Conservation (phyloP, 2,113 vertebrate species). For the Dipodomys stephensi region DNA sequence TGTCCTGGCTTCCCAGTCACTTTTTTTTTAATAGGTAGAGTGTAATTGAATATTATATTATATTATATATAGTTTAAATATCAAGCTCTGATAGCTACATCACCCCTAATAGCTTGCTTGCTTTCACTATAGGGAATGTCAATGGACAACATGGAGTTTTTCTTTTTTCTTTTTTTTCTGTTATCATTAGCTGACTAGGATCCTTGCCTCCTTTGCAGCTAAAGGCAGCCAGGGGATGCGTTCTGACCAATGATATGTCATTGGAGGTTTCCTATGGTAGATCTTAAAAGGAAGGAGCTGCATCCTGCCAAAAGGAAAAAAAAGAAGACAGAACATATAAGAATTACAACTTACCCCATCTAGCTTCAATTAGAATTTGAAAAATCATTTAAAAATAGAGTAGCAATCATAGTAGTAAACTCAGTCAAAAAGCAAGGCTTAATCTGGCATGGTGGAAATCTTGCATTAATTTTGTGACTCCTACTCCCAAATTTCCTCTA, state of each 20-base stretch:
- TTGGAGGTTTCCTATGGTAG: not conserved
- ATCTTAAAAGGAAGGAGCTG: not conserved
- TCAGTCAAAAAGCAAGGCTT: not conserved
- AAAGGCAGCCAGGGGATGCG: not conserved
- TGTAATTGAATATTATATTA: not conserved
- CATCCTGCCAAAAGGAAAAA: not conserved
- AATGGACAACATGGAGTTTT: not conserved
- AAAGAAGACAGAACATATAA: too few species aligned
- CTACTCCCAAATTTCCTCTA: not conserved
- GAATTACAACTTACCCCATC: not conserved
- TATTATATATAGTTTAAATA: not conserved
- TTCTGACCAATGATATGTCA: not conserved
- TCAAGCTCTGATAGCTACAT: not conserved
- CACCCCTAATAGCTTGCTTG: not conserved
- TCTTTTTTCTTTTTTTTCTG: not conserved
- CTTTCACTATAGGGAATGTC: not conserved
- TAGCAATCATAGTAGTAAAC: not conserved
- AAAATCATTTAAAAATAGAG: not conserved
- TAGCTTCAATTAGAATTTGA: not conserved
- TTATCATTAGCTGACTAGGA: not conserved
- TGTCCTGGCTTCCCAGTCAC: not conserved
- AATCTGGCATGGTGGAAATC: not conserved
- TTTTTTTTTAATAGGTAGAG: conserved; percentile 10
- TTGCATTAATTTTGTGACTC: not conserved
- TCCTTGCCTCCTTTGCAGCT: conserved; percentile 37